Conservation (phyloP, 2,113 vertebrate genomes). For the Heliornis fulica region DNA sequence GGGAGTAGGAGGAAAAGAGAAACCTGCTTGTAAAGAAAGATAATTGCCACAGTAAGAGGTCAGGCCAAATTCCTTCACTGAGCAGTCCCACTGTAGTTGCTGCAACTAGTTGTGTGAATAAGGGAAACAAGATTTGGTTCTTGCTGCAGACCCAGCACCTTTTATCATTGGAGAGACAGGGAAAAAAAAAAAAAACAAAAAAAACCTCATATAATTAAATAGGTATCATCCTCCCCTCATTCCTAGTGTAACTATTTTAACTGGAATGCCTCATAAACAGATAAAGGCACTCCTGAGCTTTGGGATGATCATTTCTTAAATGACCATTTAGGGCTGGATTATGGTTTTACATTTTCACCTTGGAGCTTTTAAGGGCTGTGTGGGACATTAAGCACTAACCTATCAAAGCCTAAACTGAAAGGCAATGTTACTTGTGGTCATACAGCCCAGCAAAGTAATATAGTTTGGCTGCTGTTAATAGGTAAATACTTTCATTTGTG, state of each 20-base stretch:
- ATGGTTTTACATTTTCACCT: conserved; percentile 76
- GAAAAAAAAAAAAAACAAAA: conserved; percentile 40
- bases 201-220: conserved; percentile 69
- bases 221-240: conserved; percentile 45
- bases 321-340: conserved; percentile 66
- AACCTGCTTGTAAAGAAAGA: conserved; percentile 56
- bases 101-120: conserved; percentile 57
- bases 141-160: conserved; percentile 50
- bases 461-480: conserved; percentile 64
- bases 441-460: conserved; percentile 49
- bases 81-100: conserved; percentile 41
- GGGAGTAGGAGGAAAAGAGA: not conserved
- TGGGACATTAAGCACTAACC: conserved; percentile 65
- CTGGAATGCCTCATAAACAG: conserved; percentile 70
- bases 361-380: conserved; percentile 73
- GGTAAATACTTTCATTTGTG: conserved; percentile 72
- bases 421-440: conserved; percentile 44
- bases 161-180: conserved; percentile 44
- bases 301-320: conserved; percentile 72
- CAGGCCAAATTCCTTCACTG: conserved; percentile 66
- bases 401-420: conserved; percentile 69
- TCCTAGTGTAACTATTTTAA: conserved; percentile 72
- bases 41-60: conserved; percentile 59
- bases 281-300: conserved; percentile 64
- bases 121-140: conserved; percentile 42